A percentile compares a stretch with the other conserved stretches of the same genome.
Evolutionary conservation across 2,113 vertebrate genomes (phyloP).

Genomic region (Malurus melanocephalus): DNA sequence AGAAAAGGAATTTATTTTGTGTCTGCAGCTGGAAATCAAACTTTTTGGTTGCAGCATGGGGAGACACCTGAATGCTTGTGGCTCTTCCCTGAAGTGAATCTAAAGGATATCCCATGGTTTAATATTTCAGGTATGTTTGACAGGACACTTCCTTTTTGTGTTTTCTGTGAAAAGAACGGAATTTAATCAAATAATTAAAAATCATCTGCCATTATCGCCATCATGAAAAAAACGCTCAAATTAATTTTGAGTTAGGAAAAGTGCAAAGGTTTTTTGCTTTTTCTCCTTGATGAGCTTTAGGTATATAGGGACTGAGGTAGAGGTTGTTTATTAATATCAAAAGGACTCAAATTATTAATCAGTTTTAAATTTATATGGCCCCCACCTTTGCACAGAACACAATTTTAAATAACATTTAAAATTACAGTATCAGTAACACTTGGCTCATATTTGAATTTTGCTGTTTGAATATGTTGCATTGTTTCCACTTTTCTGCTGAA

Average conservation of each 20-base stretch:
- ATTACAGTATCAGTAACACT: not conserved
- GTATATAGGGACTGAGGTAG: not conserved
- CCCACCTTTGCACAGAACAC: not conserved
- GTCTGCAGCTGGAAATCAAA: not conserved
- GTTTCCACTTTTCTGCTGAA: not conserved
- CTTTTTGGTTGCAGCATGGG: too few species aligned
- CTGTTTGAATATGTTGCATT: not conserved
- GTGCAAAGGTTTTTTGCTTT: not conserved
- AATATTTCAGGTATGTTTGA: not conserved
- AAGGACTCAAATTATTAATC: not conserved
- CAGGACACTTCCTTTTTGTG: not conserved
- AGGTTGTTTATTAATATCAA: not conserved
- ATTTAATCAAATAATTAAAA: not conserved
- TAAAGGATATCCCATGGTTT: not conserved
- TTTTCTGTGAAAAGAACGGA: not conserved
- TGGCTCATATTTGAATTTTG: not conserved
- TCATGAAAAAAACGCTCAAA: fast-evolving
- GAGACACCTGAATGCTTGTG: fast-evolving
- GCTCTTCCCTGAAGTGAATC: not conserved
- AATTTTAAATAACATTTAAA: not conserved
- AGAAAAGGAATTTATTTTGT: not conserved
- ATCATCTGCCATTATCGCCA: fast-evolving
- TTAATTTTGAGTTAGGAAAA: not conserved
- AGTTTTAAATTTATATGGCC: not conserved
- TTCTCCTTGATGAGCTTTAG: not conserved